Conservation (phyloP, 2,113 vertebrate genomes). For the Etheostoma spectabile region DNA sequence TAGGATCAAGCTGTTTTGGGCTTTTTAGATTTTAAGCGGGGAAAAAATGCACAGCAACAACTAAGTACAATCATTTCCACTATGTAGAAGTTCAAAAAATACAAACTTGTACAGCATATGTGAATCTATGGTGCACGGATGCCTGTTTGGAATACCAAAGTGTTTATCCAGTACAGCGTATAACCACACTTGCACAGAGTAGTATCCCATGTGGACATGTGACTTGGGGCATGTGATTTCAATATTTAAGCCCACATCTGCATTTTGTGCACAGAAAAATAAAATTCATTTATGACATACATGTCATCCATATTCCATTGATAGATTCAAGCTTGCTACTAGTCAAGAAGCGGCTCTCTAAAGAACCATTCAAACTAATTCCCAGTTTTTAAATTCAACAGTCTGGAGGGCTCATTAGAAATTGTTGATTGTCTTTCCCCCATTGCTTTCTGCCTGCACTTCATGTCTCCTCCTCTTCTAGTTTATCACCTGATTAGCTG, state of each 20-base stretch:
- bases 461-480: not conserved
- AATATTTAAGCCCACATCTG: conserved; percentile 2
- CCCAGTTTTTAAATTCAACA: too few species aligned
- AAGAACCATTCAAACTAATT: not conserved
- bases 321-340: not conserved
- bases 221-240: conserved; percentile 6
- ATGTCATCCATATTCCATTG: not conserved
- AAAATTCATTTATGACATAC: not conserved
- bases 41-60: not conserved
- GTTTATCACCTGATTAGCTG: not conserved
- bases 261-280: not conserved
- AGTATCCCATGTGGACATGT: not conserved
- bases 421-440: not conserved
- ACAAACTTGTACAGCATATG: not conserved
- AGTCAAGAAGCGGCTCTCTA: not conserved
- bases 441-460: not conserved
- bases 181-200: not conserved
- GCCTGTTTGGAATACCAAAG: not conserved
- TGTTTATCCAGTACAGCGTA: not conserved
- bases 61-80: not conserved
- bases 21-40: not conserved
- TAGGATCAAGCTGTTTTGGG: not conserved
- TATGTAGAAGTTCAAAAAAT: not conserved
- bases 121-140: not conserved
- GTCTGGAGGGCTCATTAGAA: not conserved